Percentiles rank a stretch among this genome's conserved stretches.
phyloP scores from a whole-genome alignment of 2,888 invertebrate genomes.

The Julus scandinavius region DNA sequence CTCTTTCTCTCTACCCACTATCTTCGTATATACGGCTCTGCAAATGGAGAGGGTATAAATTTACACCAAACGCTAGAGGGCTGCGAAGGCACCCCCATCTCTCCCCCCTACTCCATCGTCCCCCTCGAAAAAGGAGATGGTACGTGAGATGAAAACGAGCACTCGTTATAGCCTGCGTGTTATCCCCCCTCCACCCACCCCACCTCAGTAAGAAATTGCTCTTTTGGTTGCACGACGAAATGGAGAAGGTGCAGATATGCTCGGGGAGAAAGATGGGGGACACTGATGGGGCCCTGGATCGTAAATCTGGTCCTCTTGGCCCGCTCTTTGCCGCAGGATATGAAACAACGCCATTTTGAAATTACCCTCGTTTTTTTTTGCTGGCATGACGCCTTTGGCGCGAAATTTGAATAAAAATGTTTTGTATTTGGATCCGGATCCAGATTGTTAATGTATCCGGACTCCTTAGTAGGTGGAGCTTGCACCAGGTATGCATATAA shows the following conservation, averaged over 20 bases:
- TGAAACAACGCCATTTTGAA: neutral
- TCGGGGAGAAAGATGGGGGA: conserved; percentile 1
- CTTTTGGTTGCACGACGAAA: conserved; percentile 36
- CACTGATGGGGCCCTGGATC: neutral
- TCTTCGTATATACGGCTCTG: conserved; percentile 23
- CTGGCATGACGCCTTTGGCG: neutral
- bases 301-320: conserved; percentile 46
- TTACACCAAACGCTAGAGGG: conserved; percentile 42
- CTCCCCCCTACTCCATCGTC: neutral
- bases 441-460: too few relatives aligned
- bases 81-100: neutral
- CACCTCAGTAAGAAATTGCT: conserved; percentile 31
- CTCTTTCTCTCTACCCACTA: conserved; percentile 17
- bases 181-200: neutral
- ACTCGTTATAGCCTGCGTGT: conserved; percentile 42
- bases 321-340: conserved; percentile 10
- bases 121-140: conserved; percentile 15
- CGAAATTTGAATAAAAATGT: too few relatives aligned
- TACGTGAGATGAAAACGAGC: conserved; percentile 45
- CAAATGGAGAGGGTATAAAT: conserved; percentile 29
- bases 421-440: too few relatives aligned
- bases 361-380: neutral
- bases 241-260: conserved; percentile 24
- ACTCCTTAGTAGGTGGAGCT: too few relatives aligned
- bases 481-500: too few relatives aligned